These are phyloP conservation scores for Camponotus vicinus DNA, from an alignment of 1,140 invertebrate species.

Conservation along the genomic window DNA sequence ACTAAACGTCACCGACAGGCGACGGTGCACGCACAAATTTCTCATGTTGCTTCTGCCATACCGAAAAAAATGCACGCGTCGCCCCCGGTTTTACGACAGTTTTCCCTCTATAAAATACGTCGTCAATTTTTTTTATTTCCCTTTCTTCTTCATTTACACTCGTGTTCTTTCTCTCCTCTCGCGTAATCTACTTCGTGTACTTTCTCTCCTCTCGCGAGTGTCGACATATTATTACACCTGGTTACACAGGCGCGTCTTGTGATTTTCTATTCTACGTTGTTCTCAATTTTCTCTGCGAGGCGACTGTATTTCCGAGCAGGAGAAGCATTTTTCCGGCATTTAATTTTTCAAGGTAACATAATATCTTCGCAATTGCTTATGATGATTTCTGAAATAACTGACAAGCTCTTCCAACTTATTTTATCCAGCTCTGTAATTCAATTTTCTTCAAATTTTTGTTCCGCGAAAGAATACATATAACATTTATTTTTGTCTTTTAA, in stretches of 20 bases:
- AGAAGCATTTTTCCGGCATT: not conserved
- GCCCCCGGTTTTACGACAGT: constrained; percentile 71
- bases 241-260: not conserved
- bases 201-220: constrained; percentile 47
- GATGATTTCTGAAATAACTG: not conserved
- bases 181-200: constrained; percentile 64
- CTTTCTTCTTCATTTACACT: constrained; percentile 42
- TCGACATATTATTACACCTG: constrained; percentile 7
- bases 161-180: constrained; percentile 59
- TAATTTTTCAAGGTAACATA: constrained; percentile 3
- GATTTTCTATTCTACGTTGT: constrained; percentile 34
- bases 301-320: not conserved
- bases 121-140: constrained; percentile 78
- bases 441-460: not conserved
- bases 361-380: not conserved
- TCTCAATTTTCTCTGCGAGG: constrained; percentile 27
- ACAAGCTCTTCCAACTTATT: not conserved
- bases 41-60: not conserved
- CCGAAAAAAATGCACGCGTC: constrained; percentile 57
- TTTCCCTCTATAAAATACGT: constrained; percentile 73
- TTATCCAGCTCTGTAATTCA: not conserved
- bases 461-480: not conserved
- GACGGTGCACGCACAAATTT: not conserved
- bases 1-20: constrained; percentile 33
- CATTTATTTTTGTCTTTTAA: constrained; percentile 15